phyloP scores from a whole-genome alignment of 2,113 vertebrate species.

The Lutjanus erythropterus region DNA sequence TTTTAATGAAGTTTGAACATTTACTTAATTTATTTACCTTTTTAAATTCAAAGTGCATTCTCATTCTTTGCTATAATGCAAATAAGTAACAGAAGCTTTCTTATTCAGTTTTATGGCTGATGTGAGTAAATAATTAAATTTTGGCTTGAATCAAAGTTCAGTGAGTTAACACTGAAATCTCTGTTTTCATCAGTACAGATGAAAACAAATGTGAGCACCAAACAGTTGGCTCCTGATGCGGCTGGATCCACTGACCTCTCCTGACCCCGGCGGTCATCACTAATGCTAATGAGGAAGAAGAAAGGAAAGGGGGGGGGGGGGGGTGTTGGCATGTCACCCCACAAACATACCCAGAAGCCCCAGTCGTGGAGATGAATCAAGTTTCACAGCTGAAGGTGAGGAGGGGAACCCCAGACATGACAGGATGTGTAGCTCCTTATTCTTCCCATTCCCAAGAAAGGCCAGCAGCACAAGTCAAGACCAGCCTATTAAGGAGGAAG shows the following conservation, averaged over 20 bases:
- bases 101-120: not conserved
- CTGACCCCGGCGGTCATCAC: conserved; percentile 62
- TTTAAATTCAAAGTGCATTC: not conserved
- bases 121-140: not conserved
- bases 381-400: conserved; percentile 49
- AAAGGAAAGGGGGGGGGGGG: conserved; percentile 40
- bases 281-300: conserved; percentile 72
- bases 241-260: conserved; percentile 68
- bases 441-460: too few species aligned
- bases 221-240: conserved; percentile 48
- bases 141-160: not conserved
- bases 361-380: conserved; percentile 38
- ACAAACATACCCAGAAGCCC: not conserved
- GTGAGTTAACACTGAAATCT: not conserved
- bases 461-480: too few species aligned
- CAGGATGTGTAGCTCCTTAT: too few species aligned
- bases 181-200: not conserved
- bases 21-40: not conserved
- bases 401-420: too few species aligned
- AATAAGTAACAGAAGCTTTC: not conserved
- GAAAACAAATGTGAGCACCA: conserved; percentile 21
- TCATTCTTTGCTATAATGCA: not conserved
- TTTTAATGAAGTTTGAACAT: not conserved
- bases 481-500: too few species aligned
- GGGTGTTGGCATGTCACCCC: conserved; percentile 55